Conservation (phyloP, 2,797 vertebrate species). For the Psittacula echo region DNA sequence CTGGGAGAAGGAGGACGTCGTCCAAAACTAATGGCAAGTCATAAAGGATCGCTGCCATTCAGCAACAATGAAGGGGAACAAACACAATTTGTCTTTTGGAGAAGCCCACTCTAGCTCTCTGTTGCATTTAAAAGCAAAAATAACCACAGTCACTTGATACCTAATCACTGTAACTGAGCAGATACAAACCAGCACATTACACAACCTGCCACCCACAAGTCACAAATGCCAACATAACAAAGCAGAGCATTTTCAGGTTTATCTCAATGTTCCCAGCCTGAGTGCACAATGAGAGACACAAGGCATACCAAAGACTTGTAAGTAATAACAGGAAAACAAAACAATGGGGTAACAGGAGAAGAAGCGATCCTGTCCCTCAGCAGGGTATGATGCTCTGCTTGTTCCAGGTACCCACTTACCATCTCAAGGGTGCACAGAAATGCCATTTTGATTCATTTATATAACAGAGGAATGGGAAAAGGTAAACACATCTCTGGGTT, state of each 20-base stretch:
- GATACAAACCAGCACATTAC: neutral
- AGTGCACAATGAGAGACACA: neutral
- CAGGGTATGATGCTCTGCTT: neutral
- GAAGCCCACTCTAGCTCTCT: neutral
- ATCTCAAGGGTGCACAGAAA: neutral
- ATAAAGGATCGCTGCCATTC: neutral
- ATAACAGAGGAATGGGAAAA: neutral
- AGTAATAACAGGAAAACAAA: neutral
- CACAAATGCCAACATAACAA: neutral
- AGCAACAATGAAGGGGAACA: neutral
- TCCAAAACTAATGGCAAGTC: neutral
- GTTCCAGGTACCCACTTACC: neutral
- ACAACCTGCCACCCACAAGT: neutral
- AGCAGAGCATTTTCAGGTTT: neutral
- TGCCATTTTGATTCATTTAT: neutral
- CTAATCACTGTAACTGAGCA: neutral
- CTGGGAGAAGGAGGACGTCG: neutral
- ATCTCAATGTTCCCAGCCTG: neutral
- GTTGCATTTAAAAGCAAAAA: slow-evolving; percentile 21
- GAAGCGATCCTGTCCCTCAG: neutral
- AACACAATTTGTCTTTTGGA: neutral
- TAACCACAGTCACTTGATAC: neutral
- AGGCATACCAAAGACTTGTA: neutral
- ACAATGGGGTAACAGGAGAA: neutral
- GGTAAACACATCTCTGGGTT: neutral